phyloP scores from a whole-genome alignment of 37 sponge, comb jelly and placozoan species.

The Ephydatia muelleri region DNA sequence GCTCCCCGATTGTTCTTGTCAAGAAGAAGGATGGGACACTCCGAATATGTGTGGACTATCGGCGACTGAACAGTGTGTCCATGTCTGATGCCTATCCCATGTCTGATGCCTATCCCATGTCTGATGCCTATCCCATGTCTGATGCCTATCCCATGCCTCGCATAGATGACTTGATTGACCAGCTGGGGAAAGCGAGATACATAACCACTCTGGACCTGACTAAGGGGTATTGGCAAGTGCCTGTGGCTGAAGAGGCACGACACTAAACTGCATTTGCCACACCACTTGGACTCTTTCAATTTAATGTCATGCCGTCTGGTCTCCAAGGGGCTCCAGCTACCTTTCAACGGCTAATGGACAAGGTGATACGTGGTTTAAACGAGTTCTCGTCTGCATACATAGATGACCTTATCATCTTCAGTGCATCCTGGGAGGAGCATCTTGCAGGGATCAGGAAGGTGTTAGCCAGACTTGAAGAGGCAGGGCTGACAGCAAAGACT shows the following conservation, averaged over 20 bases:
- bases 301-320: constrained; percentile 76
- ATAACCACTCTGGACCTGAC: constrained; percentile 53
- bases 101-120: no score
- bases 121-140: no score
- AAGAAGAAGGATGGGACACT: constrained; percentile 43
- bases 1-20: constrained; percentile 39
- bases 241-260: constrained; percentile 24
- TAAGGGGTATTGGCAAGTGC: constrained; percentile 66
- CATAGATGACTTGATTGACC: constrained; percentile 65
- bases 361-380: constrained; percentile 2
- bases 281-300: constrained; percentile 54
- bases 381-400: constrained; percentile 44
- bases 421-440: constrained; percentile 52
- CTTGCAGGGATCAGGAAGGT: constrained; percentile 23
- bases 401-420: constrained; percentile 54
- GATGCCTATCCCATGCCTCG: constrained; percentile 50
- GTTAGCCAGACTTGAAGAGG: constrained; percentile 16
- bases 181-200: constrained; percentile 35
- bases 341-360: constrained; percentile 66
- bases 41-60: constrained; percentile 58
- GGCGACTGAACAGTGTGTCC: constrained; percentile 39
- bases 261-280: constrained; percentile 69
- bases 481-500: constrained; percentile 54
- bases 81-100: constrained; percentile 53
- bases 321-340: constrained; percentile 60